phyloP scores from a whole-genome alignment of 2,888 invertebrate species.

The Teleogryllus oceanicus region DNA sequence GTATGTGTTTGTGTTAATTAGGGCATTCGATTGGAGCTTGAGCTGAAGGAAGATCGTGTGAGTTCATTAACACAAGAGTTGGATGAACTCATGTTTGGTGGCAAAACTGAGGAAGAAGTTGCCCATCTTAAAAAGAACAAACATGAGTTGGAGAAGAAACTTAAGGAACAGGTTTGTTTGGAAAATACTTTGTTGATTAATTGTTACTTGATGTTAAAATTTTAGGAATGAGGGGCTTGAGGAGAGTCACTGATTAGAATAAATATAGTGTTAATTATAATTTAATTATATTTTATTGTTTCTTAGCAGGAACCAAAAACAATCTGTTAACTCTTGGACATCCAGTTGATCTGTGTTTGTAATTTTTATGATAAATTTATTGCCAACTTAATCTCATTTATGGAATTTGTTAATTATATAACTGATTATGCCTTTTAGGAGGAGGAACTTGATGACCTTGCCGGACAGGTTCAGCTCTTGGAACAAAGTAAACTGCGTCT shows the following conservation, averaged over 20 bases:
- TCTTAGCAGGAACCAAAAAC: not conserved
- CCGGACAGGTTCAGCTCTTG: constrained; percentile 67
- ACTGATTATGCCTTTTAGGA: constrained; percentile 52
- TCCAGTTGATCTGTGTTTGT: no score
- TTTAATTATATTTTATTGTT: not conserved
- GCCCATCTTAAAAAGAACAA: constrained; percentile 76
- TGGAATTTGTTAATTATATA: not conserved
- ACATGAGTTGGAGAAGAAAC: constrained; percentile 80
- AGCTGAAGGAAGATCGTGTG: constrained; percentile 83
- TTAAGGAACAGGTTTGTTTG: constrained; percentile 62
- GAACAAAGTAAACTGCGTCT: constrained; percentile 89
- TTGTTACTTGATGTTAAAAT: no score
- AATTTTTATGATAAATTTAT: no score
- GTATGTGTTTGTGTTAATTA: constrained; percentile 44
- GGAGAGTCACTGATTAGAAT: no score
- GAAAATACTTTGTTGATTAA: not conserved
- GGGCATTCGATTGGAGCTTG: constrained; percentile 83
- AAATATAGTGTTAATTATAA: not conserved
- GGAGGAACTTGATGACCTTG: constrained; percentile 93
- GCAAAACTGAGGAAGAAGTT: constrained; percentile 82
- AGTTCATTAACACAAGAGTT: constrained; percentile 74
- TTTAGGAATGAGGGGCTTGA: no score
- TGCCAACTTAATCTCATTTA: not conserved
- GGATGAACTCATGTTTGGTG: constrained; percentile 76
- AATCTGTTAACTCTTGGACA: no score